Base-by-base conservation (phyloP, 2,113 vertebrate species). In the Seriola dumerili region DNA sequence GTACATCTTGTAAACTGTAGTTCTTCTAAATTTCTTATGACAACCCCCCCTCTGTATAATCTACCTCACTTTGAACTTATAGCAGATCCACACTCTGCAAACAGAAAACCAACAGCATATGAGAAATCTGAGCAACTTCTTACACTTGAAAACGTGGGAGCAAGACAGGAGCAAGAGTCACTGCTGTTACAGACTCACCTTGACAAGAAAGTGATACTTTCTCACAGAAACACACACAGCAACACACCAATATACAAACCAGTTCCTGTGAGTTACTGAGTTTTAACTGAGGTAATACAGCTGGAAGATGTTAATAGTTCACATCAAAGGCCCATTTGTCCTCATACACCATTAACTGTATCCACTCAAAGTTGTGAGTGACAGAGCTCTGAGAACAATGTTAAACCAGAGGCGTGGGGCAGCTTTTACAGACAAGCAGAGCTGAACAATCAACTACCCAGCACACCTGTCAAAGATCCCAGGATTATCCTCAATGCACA, bases 171-270 rank as follows among this genome's bases (percentile, higher is more conserved):
- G 29, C 4, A n/a, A 65, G 25, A 72, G 1, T 42, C n/a, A 34
- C 17, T 48, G 13, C 63, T 59, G 65, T 67, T 32, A 8, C 66
- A 71, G 58, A 65, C 72, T 78, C 76, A 86, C 81, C 78, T 76
- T 88, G 72, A 86, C 66, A 72, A 75, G 65, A 64, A 85, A 72
- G 72, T 55, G 69, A 25, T 66, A 68, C 40, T 52, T 44, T 70
- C 50, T 48, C 48, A 25, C 25, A n/a, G 65, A 36, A 34, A 75
- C 38, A 44, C 36, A 50, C 16, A n/a, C 17, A 44, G 36, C 62
- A 54, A 64, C 19, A 54, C 72, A 44, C 21, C 78, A 32, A 58
- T 48, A 72, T 67, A 83, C 72, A 88, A 21, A 74, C 13, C 54
- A 21, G 78, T 8, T 46, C 32, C 59, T 54, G 48, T 52, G 72